phyloP scores from a whole-genome alignment of 2,113 vertebrate species.

The Pipa parva region DNA sequence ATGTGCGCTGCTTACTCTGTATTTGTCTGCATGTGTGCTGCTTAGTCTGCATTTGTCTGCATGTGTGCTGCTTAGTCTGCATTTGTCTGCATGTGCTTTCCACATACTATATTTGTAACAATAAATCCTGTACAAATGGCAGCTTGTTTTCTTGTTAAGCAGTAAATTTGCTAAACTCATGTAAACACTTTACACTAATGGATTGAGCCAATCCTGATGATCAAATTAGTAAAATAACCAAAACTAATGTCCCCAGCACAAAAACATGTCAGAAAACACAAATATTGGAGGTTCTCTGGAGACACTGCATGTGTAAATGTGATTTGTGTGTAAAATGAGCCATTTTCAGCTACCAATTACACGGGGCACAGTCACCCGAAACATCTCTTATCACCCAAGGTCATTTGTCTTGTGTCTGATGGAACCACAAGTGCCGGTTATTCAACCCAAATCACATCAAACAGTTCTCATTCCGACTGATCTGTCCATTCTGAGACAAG shows the following conservation, averaged over 20 bases:
- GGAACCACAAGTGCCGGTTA: slow-evolving; percentile 30
- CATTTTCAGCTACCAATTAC: slow-evolving; percentile 5
- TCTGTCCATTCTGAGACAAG: background rate
- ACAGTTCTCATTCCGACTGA: slow-evolving; percentile 17
- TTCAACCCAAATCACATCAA: slow-evolving; percentile 35
- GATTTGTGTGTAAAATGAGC: slow-evolving; percentile 30
- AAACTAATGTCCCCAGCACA: slow-evolving; percentile 15
- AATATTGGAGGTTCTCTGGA: slow-evolving; percentile 27
- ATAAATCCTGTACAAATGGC: too few species aligned
- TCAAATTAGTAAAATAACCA: slow-evolving; percentile 38
- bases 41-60: too few species aligned
- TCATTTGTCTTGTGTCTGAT: slow-evolving; percentile 30
- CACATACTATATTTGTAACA: too few species aligned
- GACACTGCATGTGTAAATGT: slow-evolving; percentile 11
- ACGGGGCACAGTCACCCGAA: slow-evolving; percentile 13
- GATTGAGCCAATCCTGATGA: slow-evolving; percentile 23
- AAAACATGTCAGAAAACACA: slow-evolving; percentile 33
- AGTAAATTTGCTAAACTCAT: slow-evolving; percentile 14
- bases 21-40: too few species aligned
- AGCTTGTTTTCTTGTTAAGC: background rate
- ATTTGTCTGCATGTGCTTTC: too few species aligned
- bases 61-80: too few species aligned
- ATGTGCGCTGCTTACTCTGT: too few species aligned
- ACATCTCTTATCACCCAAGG: slow-evolving; percentile 7
- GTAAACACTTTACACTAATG: slow-evolving; percentile 27